Percentiles rank a stretch among this genome's conserved stretches.
Conservation (phyloP, 1,140 invertebrate species). For the Ooceraea biroi region DNA sequence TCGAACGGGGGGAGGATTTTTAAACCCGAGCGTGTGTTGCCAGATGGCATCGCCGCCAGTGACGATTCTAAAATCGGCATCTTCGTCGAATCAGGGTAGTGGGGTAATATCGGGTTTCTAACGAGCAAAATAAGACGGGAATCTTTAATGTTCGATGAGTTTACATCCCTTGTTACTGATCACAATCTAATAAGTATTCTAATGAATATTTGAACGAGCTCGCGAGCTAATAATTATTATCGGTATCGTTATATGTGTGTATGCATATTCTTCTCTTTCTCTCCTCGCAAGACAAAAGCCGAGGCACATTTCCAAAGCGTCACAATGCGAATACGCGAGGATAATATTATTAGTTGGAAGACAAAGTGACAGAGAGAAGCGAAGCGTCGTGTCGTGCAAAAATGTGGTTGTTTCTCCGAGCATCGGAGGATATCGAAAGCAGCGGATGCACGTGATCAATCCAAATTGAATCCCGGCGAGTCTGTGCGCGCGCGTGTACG, state of each 20-base stretch:
- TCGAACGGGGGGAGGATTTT: slow-evolving; percentile 22
- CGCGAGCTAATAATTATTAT: too few species aligned
- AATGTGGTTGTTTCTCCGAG: slow-evolving; percentile 23
- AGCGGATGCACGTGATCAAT: slow-evolving; percentile 55
- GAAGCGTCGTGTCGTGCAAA: slow-evolving; percentile 14
- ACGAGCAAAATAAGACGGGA: slow-evolving; percentile 15
- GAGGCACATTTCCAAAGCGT: neutral
- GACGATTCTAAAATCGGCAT: slow-evolving; percentile 49
- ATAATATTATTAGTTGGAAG: neutral
- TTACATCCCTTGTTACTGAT: neutral
- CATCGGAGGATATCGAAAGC: slow-evolving; percentile 49
- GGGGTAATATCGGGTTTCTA: slow-evolving; percentile 17
- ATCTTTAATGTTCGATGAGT: slow-evolving; percentile 55
- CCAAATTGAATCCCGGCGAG: slow-evolving; percentile 43
- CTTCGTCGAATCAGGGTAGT: slow-evolving; percentile 22
- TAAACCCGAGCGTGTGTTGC: slow-evolving; percentile 44
- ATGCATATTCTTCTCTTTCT: neutral
- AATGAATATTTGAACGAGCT: too few species aligned
- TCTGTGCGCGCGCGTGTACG: neutral
- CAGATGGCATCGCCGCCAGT: slow-evolving; percentile 41
- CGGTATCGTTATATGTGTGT: too few species aligned
- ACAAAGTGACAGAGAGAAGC: slow-evolving; percentile 5
- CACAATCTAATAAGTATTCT: neutral
- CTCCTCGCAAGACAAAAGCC: neutral
- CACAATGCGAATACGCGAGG: neutral